Conservation (phyloP, 2,888 invertebrate species). For the Patella ulyssiponensis region DNA sequence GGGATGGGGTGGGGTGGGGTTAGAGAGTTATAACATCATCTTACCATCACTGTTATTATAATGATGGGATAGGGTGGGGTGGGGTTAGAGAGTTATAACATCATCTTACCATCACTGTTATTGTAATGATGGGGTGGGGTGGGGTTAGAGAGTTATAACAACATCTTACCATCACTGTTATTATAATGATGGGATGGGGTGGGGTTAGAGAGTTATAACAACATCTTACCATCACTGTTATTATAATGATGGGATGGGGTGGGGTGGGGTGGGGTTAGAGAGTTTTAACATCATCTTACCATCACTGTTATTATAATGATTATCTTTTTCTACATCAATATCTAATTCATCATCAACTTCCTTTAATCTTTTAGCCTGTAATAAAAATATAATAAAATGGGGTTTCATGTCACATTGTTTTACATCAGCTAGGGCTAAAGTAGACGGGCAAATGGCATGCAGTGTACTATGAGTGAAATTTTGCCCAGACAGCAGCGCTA, state of each 20-base stretch:
- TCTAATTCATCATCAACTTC: slow-evolving; percentile 49
- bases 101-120: slow-evolving; percentile 54
- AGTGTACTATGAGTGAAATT: too few relatives aligned
- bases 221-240: slow-evolving; percentile 22
- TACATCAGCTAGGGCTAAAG: background rate
- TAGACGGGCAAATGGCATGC: too few relatives aligned
- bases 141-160: too few relatives aligned
- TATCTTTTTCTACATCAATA: slow-evolving; percentile 61
- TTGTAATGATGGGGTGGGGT: slow-evolving; percentile 41
- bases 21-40: slow-evolving; percentile 12
- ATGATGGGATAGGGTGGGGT: slow-evolving; percentile 24
- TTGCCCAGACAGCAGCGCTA: too few relatives aligned
- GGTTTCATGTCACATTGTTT: background rate
- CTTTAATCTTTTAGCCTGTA: slow-evolving; percentile 55
- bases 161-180: too few relatives aligned
- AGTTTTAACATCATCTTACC: slow-evolving; percentile 38
- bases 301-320: slow-evolving; percentile 57
- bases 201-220: background rate
- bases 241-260: slow-evolving; percentile 38
- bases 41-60: slow-evolving; percentile 61
- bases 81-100: background rate
- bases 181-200: too few relatives aligned
- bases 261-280: background rate
- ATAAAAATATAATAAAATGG: slow-evolving; percentile 12
- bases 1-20: too few relatives aligned